These are phyloP conservation scores for Heliconius himera DNA, from an alignment of 1,140 invertebrate genomes.

Conservation along the genomic window DNA sequence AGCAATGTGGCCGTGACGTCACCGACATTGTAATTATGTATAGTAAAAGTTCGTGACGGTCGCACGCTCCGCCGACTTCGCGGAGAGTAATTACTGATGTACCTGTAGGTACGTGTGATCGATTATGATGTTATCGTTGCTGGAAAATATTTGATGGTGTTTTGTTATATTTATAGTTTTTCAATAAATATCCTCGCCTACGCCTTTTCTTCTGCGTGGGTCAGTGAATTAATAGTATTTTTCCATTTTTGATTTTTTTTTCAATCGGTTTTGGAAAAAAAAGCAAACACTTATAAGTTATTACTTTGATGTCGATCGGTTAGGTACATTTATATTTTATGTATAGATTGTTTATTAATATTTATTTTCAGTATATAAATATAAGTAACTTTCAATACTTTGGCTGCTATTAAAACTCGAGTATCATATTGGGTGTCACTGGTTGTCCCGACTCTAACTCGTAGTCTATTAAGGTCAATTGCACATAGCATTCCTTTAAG, in stretches of 20 bases:
- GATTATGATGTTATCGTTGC: background rate
- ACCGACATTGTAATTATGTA: constrained; percentile 45
- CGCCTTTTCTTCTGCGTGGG: too few species aligned
- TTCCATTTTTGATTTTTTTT: too few species aligned
- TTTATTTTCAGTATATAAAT: too few species aligned
- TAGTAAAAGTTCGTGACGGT: constrained; percentile 57
- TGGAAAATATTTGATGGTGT: background rate
- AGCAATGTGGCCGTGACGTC: constrained; percentile 50
- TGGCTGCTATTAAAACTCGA: background rate
- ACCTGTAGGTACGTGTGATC: background rate
- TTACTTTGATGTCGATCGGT: too few species aligned
- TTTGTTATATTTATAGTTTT: too few species aligned
- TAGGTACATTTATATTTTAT: too few species aligned
- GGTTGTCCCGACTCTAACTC: constrained; percentile 39
- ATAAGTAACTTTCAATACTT: background rate
- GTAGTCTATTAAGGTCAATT: constrained; percentile 61
- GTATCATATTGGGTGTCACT: background rate
- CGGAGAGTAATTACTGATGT: background rate
- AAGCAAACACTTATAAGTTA: too few species aligned
- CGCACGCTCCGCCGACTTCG: constrained; percentile 46
- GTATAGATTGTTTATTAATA: too few species aligned
- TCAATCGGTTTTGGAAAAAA: too few species aligned
- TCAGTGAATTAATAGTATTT: too few species aligned
- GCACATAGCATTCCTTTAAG: constrained; percentile 51
- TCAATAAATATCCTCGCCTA: too few species aligned